Evolutionary conservation across 2,113 vertebrate genomes (phyloP).

Genomic region (Lophura nycthemera): DNA sequence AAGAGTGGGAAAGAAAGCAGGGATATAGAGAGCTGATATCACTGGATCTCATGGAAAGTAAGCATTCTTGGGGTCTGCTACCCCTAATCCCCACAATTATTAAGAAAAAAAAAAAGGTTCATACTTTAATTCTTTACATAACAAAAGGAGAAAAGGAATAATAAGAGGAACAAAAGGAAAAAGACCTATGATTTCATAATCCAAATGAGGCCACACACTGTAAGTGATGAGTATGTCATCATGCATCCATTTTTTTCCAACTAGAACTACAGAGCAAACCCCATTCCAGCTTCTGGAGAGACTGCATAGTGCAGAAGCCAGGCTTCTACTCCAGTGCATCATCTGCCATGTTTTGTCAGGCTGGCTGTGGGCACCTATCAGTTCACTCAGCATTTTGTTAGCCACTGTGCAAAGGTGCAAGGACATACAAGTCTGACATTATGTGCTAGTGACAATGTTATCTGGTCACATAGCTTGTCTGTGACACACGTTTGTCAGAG

Average conservation of each 20-base stretch:
- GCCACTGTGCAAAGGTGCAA: background rate
- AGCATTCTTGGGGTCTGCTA: background rate
- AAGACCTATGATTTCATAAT: no score
- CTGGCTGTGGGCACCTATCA: background rate
- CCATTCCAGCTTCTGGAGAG: background rate
- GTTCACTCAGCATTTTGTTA: background rate
- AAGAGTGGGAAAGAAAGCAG: background rate
- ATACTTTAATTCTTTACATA: background rate
- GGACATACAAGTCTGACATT: background rate
- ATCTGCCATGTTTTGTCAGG: background rate
- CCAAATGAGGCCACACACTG: no score
- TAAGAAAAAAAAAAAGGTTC: background rate
- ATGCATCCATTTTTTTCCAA: no score
- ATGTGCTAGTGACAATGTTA: background rate
- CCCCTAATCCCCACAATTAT: background rate
- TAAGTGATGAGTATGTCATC: no score
- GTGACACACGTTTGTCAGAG: background rate
- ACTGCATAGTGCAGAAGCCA: accelerated
- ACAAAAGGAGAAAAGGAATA: no score
- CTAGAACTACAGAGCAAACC: no score
- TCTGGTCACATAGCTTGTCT: background rate
- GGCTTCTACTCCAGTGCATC: background rate
- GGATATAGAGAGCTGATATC: background rate
- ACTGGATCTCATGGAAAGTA: background rate
- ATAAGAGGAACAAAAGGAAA: background rate